Percentiles rank a stretch among this genome's conserved stretches.
Conservation (phyloP, 2,113 vertebrate genomes). For the Poeciliopsis prolifica region DNA sequence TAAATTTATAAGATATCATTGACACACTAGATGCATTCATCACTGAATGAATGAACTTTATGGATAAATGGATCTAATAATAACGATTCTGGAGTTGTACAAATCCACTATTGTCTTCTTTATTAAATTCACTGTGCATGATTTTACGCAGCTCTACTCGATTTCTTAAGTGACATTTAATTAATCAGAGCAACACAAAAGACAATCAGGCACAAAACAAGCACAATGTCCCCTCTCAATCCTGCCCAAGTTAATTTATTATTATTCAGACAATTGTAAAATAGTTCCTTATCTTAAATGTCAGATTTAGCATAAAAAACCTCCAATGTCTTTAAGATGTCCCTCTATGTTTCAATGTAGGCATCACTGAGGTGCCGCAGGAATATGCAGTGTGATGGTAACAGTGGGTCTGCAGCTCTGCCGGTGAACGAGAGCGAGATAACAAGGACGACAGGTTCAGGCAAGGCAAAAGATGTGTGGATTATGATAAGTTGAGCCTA, state of each 20-base stretch:
- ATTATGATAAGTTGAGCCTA: neutral
- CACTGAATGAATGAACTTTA: neutral
- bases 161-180: too few species aligned
- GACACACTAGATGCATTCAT: neutral
- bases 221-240: neutral
- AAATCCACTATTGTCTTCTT: neutral
- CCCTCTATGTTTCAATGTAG: neutral
- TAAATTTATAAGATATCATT: neutral
- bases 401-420: neutral
- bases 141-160: too few species aligned
- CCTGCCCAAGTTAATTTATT: neutral
- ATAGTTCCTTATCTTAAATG: neutral
- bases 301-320: neutral
- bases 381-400: conserved; percentile 1
- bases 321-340: neutral
- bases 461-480: neutral
- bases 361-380: neutral
- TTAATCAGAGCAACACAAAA: too few species aligned
- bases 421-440: neutral
- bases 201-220: neutral
- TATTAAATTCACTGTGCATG: too few species aligned
- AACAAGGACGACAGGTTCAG: conserved; percentile 1
- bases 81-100: neutral
- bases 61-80: too few species aligned
- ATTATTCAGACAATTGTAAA: neutral